These are phyloP conservation scores for Dugesia japonica DNA, from an alignment of 2,888 invertebrate genomes.

Conservation along the genomic window DNA sequence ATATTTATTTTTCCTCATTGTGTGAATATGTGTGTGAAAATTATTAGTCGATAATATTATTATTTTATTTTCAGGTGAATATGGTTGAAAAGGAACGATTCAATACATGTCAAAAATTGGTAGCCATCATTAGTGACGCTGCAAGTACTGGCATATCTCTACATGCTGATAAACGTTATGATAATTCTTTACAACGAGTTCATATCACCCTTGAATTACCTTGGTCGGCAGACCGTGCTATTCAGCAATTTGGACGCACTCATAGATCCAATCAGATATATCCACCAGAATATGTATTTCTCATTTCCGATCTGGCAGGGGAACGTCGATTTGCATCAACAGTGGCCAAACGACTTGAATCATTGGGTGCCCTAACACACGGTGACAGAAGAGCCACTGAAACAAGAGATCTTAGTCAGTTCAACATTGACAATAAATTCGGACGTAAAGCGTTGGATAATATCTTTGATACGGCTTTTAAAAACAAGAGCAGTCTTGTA, in stretches of 20 bases:
- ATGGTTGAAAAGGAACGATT: constrained; percentile 60
- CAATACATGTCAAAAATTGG: constrained; percentile 89
- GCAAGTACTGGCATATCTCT: constrained; percentile 85
- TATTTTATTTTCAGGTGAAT: constrained; percentile 47
- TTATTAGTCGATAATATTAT: background rate
- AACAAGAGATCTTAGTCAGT: constrained; percentile 82
- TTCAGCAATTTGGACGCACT: constrained; percentile 94
- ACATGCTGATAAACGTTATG: constrained; percentile 79
- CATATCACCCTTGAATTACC: constrained; percentile 94
- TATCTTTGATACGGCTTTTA: background rate
- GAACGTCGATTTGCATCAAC: constrained; percentile 89
- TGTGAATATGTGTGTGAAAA: constrained; percentile 42
- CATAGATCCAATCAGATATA: constrained; percentile 54
- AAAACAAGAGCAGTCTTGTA: constrained; percentile 6
- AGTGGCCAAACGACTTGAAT: constrained; percentile 84
- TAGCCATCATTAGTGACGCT: constrained; percentile 96
- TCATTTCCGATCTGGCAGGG: constrained; percentile 93
- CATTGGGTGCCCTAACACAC: constrained; percentile 86
- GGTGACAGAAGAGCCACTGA: constrained; percentile 94
- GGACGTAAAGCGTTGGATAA: constrained; percentile 22
- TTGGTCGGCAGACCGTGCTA: constrained; percentile 95
- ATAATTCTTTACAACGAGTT: constrained; percentile 78
- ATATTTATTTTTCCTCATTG: no score
- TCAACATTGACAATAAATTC: constrained; percentile 86
- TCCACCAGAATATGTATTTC: constrained; percentile 92